Evolutionary conservation across 2,797 vertebrate species (phyloP).

Genomic region (Melanotaenia boesemani): DNA sequence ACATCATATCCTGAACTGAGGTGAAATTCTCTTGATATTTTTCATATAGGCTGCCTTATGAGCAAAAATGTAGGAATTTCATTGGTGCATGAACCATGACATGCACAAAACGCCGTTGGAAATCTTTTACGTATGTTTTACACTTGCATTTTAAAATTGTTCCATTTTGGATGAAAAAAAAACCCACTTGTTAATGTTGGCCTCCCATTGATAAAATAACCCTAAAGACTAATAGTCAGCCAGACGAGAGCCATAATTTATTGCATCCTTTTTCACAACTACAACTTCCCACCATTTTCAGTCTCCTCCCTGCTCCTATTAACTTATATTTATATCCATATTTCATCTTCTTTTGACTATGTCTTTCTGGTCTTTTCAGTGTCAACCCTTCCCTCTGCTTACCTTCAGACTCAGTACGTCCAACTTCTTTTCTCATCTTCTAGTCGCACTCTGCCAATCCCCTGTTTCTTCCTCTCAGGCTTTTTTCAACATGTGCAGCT

Average conservation of each 20-base stretch:
- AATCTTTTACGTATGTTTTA: background rate
- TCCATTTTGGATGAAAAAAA: slow-evolving; percentile 18
- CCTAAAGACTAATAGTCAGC: slow-evolving; percentile 15
- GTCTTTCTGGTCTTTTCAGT: slow-evolving; percentile 50
- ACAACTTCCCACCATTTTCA: slow-evolving; percentile 11
- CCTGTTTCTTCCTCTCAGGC: slow-evolving; percentile 24
- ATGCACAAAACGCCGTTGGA: slow-evolving; percentile 2
- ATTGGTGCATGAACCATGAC: slow-evolving; percentile 4
- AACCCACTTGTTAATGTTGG: slow-evolving; percentile 7
- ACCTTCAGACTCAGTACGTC: slow-evolving; percentile 43
- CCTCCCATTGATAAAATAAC: slow-evolving; percentile 35
- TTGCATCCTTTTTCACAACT: slow-evolving; percentile 49
- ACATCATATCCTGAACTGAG: slow-evolving; percentile 21
- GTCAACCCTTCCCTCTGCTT: slow-evolving; percentile 52
- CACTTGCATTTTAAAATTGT: slow-evolving; percentile 19
- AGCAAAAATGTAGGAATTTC: background rate
- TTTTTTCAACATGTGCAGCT: slow-evolving; percentile 69
- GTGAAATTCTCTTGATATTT: slow-evolving; percentile 18
- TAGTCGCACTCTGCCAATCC: slow-evolving; percentile 39
- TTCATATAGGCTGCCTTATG: slow-evolving; percentile 17
- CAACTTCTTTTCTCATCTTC: slow-evolving; percentile 46
- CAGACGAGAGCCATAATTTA: slow-evolving; percentile 50
- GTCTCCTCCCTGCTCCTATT: slow-evolving; percentile 38
- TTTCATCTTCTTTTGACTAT: slow-evolving; percentile 44
- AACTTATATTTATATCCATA: slow-evolving; percentile 61